phyloP scores from a whole-genome alignment of 2,113 vertebrate species.

The Entelurus aequoreus region DNA sequence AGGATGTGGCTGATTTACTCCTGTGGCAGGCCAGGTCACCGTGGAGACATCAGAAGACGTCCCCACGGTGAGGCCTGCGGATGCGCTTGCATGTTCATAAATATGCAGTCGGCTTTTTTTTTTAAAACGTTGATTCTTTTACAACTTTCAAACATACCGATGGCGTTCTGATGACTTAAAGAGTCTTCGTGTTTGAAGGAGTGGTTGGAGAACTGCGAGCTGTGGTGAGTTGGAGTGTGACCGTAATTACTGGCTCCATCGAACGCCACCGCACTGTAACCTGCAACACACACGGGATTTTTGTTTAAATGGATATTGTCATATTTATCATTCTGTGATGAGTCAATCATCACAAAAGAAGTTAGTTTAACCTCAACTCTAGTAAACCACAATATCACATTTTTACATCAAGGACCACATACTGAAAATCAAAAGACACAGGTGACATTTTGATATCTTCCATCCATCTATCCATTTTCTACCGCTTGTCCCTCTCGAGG shows the following conservation, averaged over 20 bases:
- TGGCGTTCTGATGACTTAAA: constrained; percentile 82
- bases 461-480: too few relatives aligned
- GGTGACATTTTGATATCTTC: too few relatives aligned
- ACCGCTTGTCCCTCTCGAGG: too few relatives aligned
- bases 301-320: neutral
- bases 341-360: neutral
- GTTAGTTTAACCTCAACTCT: too few relatives aligned
- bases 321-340: neutral
- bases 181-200: constrained; percentile 95
- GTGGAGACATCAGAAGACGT: constrained; percentile 33
- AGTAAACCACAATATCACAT: too few relatives aligned
- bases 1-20: constrained; percentile 66
- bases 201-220: constrained; percentile 87
- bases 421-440: too few relatives aligned
- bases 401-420: too few relatives aligned
- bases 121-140: neutral
- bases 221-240: constrained; percentile 89
- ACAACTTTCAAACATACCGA: constrained; percentile 72
- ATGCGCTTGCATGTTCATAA: constrained; percentile 26
- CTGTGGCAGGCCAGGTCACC: constrained; percentile 39
- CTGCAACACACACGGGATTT: constrained; percentile 63
- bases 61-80: constrained; percentile 54
- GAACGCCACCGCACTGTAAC: constrained; percentile 86
- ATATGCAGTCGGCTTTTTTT: constrained; percentile 1
- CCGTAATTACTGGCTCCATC: constrained; percentile 88